A percentile compares a stretch with the other conserved stretches of the same genome.
phyloP scores from a whole-genome alignment of 2,888 invertebrate genomes.

The Cantharis flavilabris region DNA sequence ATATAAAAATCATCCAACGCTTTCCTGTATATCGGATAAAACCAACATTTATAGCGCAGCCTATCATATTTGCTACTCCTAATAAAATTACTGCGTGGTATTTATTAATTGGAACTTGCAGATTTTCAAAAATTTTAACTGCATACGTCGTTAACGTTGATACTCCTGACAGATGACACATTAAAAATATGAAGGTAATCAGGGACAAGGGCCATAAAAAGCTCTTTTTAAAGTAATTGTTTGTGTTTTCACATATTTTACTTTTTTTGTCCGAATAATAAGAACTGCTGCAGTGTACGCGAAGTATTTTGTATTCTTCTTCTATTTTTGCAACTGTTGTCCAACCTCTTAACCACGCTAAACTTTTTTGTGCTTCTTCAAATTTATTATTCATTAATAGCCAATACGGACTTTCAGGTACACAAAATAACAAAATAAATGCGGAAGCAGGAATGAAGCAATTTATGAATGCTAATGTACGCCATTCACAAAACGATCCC shows the following conservation, averaged over 20 bases:
- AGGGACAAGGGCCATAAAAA: slow-evolving; percentile 71
- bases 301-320: slow-evolving; percentile 57
- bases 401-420: slow-evolving; percentile 85
- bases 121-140: slow-evolving; percentile 71
- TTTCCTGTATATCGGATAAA: slow-evolving; percentile 76
- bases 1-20: slow-evolving; percentile 67
- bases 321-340: slow-evolving; percentile 65
- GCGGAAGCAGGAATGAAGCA: slow-evolving; percentile 68
- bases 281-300: neutral
- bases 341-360: slow-evolving; percentile 84
- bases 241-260: neutral
- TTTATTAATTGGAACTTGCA: slow-evolving; percentile 75
- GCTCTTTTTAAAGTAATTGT: slow-evolving; percentile 54
- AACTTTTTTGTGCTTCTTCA: slow-evolving; percentile 68
- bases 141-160: slow-evolving; percentile 75
- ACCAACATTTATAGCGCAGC: slow-evolving; percentile 67
- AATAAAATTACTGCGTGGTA: slow-evolving; percentile 76
- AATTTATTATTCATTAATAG: slow-evolving; percentile 68
- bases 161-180: slow-evolving; percentile 77
- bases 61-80: slow-evolving; percentile 71
- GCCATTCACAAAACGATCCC: slow-evolving; percentile 74
- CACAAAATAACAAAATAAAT: slow-evolving; percentile 68
- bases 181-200: slow-evolving; percentile 69
- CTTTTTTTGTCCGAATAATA: neutral
- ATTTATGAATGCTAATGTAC: slow-evolving; percentile 70